A percentile compares a stretch with the other conserved stretches of the same genome.
Conservation (phyloP, 92 coral and sea anemone species). For the Heteractis magnifica region DNA sequence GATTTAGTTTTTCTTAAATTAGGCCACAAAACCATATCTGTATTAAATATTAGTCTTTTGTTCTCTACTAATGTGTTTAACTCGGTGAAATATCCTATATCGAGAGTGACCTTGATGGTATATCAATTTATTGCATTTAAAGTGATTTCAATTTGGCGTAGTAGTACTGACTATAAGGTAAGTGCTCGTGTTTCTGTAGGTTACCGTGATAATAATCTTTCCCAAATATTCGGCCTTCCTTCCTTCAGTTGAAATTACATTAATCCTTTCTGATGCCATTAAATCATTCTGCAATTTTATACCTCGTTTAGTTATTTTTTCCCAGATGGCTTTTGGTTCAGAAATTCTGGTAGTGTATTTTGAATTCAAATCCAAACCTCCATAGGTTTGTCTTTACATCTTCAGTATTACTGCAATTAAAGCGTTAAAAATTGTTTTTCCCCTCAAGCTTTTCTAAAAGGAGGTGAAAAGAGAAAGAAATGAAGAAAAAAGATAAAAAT, state of each 20-base stretch:
- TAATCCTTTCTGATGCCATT: too few species aligned
- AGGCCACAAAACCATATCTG: background rate
- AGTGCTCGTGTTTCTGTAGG: background rate
- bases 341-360: too few species aligned
- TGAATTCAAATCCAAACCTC: too few species aligned
- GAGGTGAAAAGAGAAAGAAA: background rate
- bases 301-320: too few species aligned
- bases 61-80: background rate
- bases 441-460: background rate
- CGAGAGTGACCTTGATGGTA: background rate
- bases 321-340: too few species aligned
- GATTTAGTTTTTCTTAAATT: background rate
- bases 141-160: slow-evolving; percentile 4
- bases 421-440: background rate
- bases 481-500: too few species aligned
- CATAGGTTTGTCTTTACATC: background rate
- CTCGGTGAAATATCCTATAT: background rate
- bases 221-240: background rate
- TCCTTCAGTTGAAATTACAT: background rate
- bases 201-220: background rate
- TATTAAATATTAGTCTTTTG: background rate
- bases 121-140: background rate
- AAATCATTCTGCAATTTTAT: too few species aligned
- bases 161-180: background rate
- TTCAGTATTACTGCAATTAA: background rate